phyloP scores from a whole-genome alignment of 2,888 invertebrate genomes.

The Tachina fera region DNA sequence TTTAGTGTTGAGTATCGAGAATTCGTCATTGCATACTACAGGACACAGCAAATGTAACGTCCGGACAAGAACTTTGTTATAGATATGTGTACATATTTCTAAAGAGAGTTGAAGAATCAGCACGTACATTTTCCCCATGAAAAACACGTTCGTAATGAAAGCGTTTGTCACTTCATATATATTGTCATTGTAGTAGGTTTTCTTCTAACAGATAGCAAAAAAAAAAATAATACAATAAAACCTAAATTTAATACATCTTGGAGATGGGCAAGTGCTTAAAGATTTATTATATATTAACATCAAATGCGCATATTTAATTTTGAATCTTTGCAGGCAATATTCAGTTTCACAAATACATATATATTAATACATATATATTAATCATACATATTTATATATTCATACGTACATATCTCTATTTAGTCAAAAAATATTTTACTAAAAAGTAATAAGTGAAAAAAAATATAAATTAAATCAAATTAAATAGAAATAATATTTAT shows the following conservation, averaged over 20 bases:
- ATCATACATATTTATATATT: no score
- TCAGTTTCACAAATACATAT: no score
- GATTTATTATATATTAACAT: neutral
- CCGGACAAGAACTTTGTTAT: slow-evolving; percentile 36
- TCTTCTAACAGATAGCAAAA: neutral
- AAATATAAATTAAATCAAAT: no score
- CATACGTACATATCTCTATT: no score
- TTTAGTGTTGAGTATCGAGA: neutral
- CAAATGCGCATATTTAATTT: no score
- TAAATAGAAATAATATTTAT: no score
- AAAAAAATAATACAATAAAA: neutral
- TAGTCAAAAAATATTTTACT: no score
- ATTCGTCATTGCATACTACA: neutral
- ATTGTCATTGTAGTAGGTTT: slow-evolving; percentile 53
- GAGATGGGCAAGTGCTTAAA: slow-evolving; percentile 31
- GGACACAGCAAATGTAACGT: neutral
- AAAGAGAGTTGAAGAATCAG: slow-evolving; percentile 63
- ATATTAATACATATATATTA: no score
- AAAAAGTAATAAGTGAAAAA: no score
- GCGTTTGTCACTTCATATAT: slow-evolving; percentile 71
- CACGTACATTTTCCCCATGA: slow-evolving; percentile 67
- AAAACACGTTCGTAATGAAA: slow-evolving; percentile 68
- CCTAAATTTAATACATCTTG: slow-evolving; percentile 8
- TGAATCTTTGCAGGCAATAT: no score
- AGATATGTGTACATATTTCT: neutral